Percentiles rank a stretch among this genome's conserved stretches.
Conservation (phyloP, 2,797 vertebrate species). For the Melopsittacus undulatus region DNA sequence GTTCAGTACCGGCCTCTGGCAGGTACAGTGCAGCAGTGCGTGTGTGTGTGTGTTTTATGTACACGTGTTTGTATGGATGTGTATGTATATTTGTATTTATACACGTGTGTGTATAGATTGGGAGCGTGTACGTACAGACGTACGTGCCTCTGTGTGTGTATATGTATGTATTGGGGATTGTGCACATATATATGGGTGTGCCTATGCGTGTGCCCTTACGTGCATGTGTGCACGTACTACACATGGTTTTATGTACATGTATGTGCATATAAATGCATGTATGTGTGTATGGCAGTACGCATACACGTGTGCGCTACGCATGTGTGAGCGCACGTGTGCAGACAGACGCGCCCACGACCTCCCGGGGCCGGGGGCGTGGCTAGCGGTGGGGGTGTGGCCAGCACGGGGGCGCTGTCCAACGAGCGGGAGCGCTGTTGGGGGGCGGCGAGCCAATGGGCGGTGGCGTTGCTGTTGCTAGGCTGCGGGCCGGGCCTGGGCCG, state of each 20-base stretch:
- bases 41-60: neutral
- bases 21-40: neutral
- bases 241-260: no score
- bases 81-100: neutral
- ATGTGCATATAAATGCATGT: no score
- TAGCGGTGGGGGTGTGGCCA: fast-evolving
- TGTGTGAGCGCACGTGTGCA: neutral
- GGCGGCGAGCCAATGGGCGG: neutral
- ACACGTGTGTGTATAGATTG: neutral
- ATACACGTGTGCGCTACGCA: neutral
- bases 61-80: neutral
- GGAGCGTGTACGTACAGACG: neutral
- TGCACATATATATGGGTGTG: neutral
- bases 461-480: conserved; percentile 14
- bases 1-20: neutral
- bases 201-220: no score
- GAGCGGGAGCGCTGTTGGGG: neutral
- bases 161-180: neutral
- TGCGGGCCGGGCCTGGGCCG: neutral
- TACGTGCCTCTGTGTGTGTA: neutral
- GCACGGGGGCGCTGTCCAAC: neutral
- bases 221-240: no score
- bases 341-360: fast-evolving
- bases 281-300: no score
- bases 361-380: neutral